phyloP scores from a whole-genome alignment of 1,140 invertebrate genomes.

The Agraylea sexmaculata region DNA sequence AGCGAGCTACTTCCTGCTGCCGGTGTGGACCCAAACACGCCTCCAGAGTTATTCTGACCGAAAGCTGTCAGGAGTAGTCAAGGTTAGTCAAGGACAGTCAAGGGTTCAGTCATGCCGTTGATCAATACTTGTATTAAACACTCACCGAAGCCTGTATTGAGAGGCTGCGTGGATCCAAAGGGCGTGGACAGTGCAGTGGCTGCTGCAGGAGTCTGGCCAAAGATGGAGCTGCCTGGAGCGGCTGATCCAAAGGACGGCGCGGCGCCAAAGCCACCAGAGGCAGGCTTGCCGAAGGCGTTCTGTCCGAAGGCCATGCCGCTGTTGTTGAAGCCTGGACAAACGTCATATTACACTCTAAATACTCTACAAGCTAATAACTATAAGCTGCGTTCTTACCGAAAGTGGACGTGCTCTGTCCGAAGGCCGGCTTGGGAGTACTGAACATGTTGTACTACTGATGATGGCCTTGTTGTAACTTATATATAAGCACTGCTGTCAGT shows the following conservation, averaged over 20 bases:
- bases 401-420: slow-evolving; percentile 25
- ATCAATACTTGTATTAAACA: slow-evolving; percentile 2
- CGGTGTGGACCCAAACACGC: slow-evolving; percentile 32
- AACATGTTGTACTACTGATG: no score
- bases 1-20: slow-evolving; percentile 26
- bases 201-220: slow-evolving; percentile 10
- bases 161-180: slow-evolving; percentile 24
- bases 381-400: slow-evolving; percentile 13
- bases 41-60: slow-evolving; percentile 27
- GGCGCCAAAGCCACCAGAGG: slow-evolving; percentile 32
- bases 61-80: slow-evolving; percentile 27
- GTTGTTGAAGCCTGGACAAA: not conserved
- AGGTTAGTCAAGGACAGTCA: not conserved
- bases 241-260: slow-evolving; percentile 31
- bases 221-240: slow-evolving; percentile 13
- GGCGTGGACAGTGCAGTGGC: slow-evolving; percentile 7
- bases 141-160: slow-evolving; percentile 15
- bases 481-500: no score
- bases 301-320: slow-evolving; percentile 11
- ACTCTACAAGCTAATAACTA: not conserved
- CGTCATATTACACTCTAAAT: not conserved
- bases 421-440: slow-evolving; percentile 28
- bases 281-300: slow-evolving; percentile 27
- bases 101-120: not conserved
- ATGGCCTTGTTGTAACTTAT: no score